These are phyloP conservation scores for Ophiothrix spiculata DNA, from an alignment of 35 echinoderm and acorn worm genomes.

Conservation along the genomic window DNA sequence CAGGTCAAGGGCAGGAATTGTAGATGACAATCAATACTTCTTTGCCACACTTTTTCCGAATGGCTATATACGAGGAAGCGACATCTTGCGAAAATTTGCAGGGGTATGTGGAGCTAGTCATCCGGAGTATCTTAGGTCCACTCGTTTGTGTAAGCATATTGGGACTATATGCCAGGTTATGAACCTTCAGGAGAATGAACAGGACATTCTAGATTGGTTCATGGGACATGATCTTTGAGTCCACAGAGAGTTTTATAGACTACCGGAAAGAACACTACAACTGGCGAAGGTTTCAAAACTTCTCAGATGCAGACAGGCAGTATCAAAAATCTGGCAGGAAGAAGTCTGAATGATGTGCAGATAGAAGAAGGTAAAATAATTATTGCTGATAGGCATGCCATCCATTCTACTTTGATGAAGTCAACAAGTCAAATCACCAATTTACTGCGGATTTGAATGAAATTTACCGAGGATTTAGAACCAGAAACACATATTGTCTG, in stretches of 20 bases:
- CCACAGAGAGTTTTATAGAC: constrained; percentile 52
- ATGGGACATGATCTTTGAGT: constrained; percentile 57
- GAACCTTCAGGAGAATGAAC: constrained; percentile 47
- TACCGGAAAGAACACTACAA: constrained; percentile 53
- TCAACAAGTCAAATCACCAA: no score
- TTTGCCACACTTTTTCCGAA: constrained; percentile 18
- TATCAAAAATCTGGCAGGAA: neutral
- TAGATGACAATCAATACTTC: constrained; percentile 36
- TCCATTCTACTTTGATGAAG: no score
- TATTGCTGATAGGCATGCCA: no score
- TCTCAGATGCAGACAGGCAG: constrained; percentile 40
- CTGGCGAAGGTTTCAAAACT: constrained; percentile 46
- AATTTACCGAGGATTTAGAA: no score
- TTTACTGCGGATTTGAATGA: no score
- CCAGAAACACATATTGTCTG: no score
- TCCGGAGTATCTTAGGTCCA: constrained; percentile 21
- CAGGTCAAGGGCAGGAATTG: constrained; percentile 28
- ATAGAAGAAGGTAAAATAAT: neutral
- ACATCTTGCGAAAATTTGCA: constrained; percentile 33
- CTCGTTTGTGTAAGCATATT: constrained; percentile 50
- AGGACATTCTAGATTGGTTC: constrained; percentile 43
- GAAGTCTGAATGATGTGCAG: constrained; percentile 15
- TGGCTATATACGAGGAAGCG: constrained; percentile 45
- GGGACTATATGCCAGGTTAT: constrained; percentile 55
- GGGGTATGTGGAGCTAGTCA: constrained; percentile 14